Evolutionary conservation across 2,113 vertebrate genomes (phyloP), one percentile per base, ranked within the genome.

Genomic region (Myrmophylax atrothorax): DNA sequence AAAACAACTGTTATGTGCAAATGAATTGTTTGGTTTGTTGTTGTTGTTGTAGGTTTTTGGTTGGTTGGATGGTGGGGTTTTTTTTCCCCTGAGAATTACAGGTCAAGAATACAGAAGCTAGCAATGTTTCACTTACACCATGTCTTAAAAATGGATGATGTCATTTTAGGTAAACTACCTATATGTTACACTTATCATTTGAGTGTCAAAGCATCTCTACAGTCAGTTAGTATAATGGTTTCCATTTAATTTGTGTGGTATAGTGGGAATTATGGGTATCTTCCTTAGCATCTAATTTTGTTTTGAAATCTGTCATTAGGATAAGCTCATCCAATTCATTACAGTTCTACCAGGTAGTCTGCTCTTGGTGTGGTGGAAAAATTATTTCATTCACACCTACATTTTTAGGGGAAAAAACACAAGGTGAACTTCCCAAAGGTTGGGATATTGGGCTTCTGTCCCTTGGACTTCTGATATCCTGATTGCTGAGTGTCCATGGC

Each of bases 51-150:
- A 42, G 40, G 6, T 6, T 14, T 37, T 37, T 6, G 9, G 4
- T 26, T 37, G 15, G 10, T 42, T 31, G 6, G 10, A 29, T 31
- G 6, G 6, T 52, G 28, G 3, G 44, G 0, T 3, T 20, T 58
- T 7, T 70, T 68, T 24, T 17, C 6, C 6, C 16, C 25, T 68
- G 42, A 42, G 58, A 62, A 50, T 25, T 84, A 16, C 7, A 37
- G 24, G 4, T 70, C 42, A 74, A 81, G 38, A 67, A 77, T 46
- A 44, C 19, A 77, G 42, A 68, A 76, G 7, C 14, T 79, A 25
- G 8, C 2, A 52, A 19, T 64, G 8, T 85, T 74, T 77, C 20
- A 12, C 84, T 84, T 55, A 42, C 3, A 47, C 7, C 3, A 1
- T 19, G 5, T 76, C 38, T 47, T 72, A 76, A 58, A 92, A 64